A percentile compares a stretch with the other conserved stretches of the same genome.
phyloP scores from a whole-genome alignment of 2,888 invertebrate species.

The Archaeoteleia sp. region DNA sequence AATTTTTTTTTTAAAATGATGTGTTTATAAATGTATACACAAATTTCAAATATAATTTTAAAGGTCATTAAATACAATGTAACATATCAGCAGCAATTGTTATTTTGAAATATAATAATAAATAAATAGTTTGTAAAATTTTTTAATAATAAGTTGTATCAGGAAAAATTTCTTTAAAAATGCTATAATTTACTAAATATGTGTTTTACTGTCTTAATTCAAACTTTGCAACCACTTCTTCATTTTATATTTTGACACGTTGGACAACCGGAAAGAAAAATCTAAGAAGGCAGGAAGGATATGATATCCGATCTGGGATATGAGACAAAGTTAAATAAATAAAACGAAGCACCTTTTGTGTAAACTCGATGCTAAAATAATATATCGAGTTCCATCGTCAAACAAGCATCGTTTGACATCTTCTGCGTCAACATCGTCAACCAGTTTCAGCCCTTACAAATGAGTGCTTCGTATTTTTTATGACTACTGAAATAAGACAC shows the following conservation, averaged over 20 bases:
- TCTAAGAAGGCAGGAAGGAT: conserved; percentile 15
- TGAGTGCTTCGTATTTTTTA: no score
- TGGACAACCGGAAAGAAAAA: conserved; percentile 21
- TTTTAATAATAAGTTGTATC: no score
- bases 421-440: background rate
- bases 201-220: background rate
- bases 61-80: no score
- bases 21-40: no score
- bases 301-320: conserved; percentile 14
- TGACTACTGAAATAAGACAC: no score
- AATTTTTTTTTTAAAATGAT: no score
- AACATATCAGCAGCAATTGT: no score
- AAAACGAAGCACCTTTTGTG: conserved; percentile 49
- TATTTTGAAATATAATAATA: no score
- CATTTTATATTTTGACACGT: conserved; percentile 28
- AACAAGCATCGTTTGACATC: conserved; percentile 21
- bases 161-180: background rate
- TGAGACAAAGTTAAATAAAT: conserved; percentile 45
- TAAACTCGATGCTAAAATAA: conserved; percentile 54
- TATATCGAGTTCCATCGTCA: conserved; percentile 37
- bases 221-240: background rate
- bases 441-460: no score
- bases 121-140: no score
- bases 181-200: background rate
- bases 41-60: no score